A percentile compares a stretch with the other conserved stretches of the same genome.
Evolutionary conservation across 2,888 invertebrate species (phyloP).

Genomic region (Sympetrum striolatum): DNA sequence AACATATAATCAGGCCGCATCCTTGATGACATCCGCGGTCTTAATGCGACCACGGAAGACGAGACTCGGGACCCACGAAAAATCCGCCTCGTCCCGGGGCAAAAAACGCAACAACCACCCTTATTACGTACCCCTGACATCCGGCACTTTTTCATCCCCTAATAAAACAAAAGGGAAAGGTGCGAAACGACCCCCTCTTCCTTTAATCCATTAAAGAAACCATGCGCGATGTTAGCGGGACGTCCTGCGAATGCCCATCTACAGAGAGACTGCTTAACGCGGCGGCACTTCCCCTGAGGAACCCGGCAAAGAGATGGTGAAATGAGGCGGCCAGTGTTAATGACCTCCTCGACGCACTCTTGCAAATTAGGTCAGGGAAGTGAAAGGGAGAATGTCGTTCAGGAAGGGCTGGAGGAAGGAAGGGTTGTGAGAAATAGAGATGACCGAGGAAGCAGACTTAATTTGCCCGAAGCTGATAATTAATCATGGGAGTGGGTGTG

Average conservation of each 20-base stretch:
- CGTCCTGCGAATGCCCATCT: neutral
- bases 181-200: neutral
- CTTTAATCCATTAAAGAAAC: neutral
- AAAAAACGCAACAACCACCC: neutral
- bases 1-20: neutral
- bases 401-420: neutral
- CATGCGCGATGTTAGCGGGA: neutral
- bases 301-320: neutral
- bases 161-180: neutral
- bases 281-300: neutral
- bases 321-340: neutral
- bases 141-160: neutral
- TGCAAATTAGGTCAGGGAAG: neutral
- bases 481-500: too few species aligned
- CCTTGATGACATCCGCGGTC: neutral
- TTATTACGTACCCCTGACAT: neutral
- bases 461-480: too few species aligned
- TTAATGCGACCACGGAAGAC: neutral
- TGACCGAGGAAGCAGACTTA: too few species aligned
- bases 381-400: neutral
- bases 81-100: neutral
- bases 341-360: neutral
- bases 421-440: neutral
- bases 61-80: neutral
- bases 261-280: neutral